These are phyloP conservation scores for Brachionus sp. DNA, from an alignment of 1,140 invertebrate species.

Conservation along the genomic window DNA sequence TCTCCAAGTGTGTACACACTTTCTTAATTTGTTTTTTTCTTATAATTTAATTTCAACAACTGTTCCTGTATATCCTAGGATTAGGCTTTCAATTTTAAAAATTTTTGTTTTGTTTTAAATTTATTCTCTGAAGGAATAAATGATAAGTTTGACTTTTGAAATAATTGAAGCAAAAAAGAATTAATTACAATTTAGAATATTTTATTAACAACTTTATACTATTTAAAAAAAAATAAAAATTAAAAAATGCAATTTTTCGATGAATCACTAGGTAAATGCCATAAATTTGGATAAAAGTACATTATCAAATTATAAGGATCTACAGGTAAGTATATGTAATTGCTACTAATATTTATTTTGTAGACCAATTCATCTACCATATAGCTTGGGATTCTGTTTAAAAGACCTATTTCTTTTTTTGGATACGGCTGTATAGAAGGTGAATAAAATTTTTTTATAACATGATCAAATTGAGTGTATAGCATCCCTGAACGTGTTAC, in stretches of 20 bases:
- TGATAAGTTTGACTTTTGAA: too few relatives aligned
- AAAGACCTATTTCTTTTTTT: background rate
- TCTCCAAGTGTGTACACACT: too few relatives aligned
- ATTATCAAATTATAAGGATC: background rate
- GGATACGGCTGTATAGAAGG: background rate
- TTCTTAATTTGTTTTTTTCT: too few relatives aligned
- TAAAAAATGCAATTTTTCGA: background rate
- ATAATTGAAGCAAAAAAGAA: too few relatives aligned
- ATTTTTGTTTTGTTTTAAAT: too few relatives aligned
- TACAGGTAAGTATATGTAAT: background rate
- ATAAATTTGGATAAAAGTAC: slow-evolving; percentile 31
- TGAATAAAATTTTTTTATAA: background rate
- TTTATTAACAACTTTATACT: too few relatives aligned
- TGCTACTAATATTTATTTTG: background rate
- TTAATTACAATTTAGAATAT: too few relatives aligned
- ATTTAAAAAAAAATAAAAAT: background rate
- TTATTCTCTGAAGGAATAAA: too few relatives aligned
- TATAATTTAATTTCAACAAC: too few relatives aligned
- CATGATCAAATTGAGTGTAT: background rate
- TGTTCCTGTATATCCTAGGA: too few relatives aligned
- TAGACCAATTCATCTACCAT: slow-evolving; percentile 24
- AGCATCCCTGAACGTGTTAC: background rate
- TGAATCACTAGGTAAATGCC: background rate
- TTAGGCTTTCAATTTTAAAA: too few relatives aligned
- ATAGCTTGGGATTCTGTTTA: background rate